Percentiles rank a stretch among this genome's conserved stretches.
Conservation (phyloP, 2,113 vertebrate genomes). For the Miniopterus natalensis region DNA sequence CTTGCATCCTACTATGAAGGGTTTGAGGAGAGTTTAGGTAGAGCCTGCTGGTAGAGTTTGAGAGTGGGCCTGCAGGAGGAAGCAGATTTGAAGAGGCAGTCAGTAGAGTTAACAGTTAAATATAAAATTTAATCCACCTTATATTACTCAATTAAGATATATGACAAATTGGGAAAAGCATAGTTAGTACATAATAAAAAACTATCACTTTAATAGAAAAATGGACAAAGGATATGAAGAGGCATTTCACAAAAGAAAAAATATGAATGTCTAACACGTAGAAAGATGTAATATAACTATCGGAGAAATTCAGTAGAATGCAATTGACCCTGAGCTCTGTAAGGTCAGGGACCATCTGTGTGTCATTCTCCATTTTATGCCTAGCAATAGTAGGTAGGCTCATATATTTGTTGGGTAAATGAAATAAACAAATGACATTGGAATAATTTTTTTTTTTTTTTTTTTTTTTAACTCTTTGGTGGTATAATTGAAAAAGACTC, state of each 20-base stretch:
- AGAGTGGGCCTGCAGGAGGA: background rate
- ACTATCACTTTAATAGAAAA: conserved; percentile 31
- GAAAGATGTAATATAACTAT: background rate
- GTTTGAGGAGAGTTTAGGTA: background rate
- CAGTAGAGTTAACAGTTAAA: background rate
- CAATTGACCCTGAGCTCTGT: background rate
- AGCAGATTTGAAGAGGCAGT: background rate
- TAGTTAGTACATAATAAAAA: background rate
- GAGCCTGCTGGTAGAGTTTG: background rate
- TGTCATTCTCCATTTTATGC: background rate
- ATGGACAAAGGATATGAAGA: background rate
- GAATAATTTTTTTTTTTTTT: background rate
- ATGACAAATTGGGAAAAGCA: background rate
- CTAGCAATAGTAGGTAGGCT: background rate
- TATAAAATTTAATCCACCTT: background rate
- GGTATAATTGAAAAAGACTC: background rate
- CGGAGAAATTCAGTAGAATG: conserved; percentile 9
- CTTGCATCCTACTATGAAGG: background rate
- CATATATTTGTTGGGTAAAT: conserved; percentile 21
- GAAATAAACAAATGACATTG: background rate
- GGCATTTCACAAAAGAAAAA: background rate
- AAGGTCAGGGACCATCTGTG: background rate
- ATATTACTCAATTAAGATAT: background rate
- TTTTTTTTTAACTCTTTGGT: background rate
- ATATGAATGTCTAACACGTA: background rate